These are phyloP conservation scores for Anthopleura sola DNA, from an alignment of 64 coral and sea anemone genomes.

Conservation along the genomic window DNA sequence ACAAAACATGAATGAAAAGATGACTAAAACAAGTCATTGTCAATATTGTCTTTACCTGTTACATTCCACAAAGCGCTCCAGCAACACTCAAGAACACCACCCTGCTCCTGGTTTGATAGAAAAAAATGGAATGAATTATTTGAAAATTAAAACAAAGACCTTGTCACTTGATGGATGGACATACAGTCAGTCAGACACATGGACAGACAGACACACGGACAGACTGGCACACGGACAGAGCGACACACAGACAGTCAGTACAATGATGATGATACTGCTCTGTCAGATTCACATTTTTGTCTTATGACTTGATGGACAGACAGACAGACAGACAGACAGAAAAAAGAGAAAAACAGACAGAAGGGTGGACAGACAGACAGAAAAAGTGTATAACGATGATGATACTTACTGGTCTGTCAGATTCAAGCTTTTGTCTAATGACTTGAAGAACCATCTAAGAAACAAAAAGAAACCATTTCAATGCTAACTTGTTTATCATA, in stretches of 20 bases:
- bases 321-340: too few relatives aligned
- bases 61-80: constrained; percentile 94
- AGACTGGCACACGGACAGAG: too few relatives aligned
- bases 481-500: not conserved
- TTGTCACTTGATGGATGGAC: too few relatives aligned
- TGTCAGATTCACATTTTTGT: too few relatives aligned
- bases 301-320: too few relatives aligned
- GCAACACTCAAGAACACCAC: constrained; percentile 77
- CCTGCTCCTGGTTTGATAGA: constrained; percentile 1
- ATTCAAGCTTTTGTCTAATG: constrained; percentile 41
- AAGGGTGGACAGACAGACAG: not conserved
- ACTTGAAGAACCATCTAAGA: constrained; percentile 49
- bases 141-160: too few relatives aligned
- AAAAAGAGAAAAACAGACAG: not conserved
- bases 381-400: not conserved
- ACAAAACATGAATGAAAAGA: not conserved
- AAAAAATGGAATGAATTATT: not conserved
- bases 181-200: not conserved
- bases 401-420: constrained; percentile 39
- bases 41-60: constrained; percentile 51
- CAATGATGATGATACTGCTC: too few relatives aligned
- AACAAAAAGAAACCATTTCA: not conserved
- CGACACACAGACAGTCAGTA: too few relatives aligned
- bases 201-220: too few relatives aligned
- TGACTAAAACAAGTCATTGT: not conserved